phyloP scores from a whole-genome alignment of 1,140 invertebrate species.

The Conus betulinus region DNA sequence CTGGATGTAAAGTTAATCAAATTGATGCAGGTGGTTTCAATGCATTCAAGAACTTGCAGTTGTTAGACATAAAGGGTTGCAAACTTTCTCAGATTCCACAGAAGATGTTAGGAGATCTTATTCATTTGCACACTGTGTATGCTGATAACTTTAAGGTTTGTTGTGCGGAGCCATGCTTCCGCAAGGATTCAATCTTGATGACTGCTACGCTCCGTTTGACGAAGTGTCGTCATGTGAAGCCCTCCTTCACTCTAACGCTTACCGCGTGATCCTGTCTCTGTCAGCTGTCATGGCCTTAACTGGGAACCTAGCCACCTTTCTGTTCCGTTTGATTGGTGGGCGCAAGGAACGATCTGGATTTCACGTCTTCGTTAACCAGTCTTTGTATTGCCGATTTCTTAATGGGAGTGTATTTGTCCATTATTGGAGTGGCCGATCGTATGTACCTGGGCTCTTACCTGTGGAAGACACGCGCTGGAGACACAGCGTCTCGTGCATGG shows the following conservation, averaged over 20 bases:
- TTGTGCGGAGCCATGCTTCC: conserved; percentile 39
- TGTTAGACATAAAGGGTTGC: neutral
- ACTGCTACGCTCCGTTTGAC: conserved; percentile 46
- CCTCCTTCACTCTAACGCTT: conserved; percentile 39
- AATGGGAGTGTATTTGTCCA: conserved; percentile 66
- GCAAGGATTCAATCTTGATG: conserved; percentile 24
- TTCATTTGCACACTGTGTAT: conserved; percentile 37
- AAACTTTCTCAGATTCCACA: neutral
- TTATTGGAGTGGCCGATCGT: conserved; percentile 62
- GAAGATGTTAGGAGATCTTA: conserved; percentile 41
- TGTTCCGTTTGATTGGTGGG: conserved; percentile 30
- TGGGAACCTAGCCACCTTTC: conserved; percentile 49
- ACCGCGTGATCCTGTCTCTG: conserved; percentile 46
- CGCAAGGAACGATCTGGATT: conserved; percentile 36
- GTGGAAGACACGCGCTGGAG: conserved; percentile 55
- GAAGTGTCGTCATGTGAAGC: conserved; percentile 54
- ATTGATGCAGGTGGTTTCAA: neutral
- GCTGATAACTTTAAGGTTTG: conserved; percentile 51
- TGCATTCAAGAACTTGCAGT: neutral
- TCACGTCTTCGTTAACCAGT: conserved; percentile 51
- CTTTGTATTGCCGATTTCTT: conserved; percentile 58
- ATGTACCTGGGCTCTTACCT: conserved; percentile 57
- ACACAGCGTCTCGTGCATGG: conserved; percentile 47
- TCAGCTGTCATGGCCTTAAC: conserved; percentile 43
- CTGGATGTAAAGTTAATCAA: neutral